These are phyloP conservation scores for Volucella inflata DNA, from an alignment of 2,888 invertebrate genomes.

Conservation along the genomic window DNA sequence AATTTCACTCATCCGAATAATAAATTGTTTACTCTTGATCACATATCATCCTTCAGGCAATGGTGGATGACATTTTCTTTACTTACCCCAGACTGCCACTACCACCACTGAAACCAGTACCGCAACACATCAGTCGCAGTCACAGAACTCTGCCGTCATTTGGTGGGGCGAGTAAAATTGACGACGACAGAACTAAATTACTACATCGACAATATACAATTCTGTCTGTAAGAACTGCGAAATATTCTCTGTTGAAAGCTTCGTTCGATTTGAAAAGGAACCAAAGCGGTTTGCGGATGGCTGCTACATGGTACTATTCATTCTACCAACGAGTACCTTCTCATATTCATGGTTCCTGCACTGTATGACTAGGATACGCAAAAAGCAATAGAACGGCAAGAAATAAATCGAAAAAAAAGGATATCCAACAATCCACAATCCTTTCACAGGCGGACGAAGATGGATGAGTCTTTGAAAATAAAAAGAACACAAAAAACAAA, in stretches of 20 bases:
- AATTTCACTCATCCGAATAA: slow-evolving; percentile 70
- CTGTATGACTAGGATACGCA: slow-evolving; percentile 49
- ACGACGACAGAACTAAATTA: slow-evolving; percentile 41
- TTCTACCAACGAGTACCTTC: too few relatives aligned
- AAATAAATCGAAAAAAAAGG: neutral
- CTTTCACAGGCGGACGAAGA: slow-evolving; percentile 39
- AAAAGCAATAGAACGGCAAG: neutral
- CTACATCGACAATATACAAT: slow-evolving; percentile 27
- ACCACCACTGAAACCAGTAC: neutral
- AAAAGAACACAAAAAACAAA: neutral
- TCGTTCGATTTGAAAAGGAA: slow-evolving; percentile 16
- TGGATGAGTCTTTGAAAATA: slow-evolving; percentile 45
- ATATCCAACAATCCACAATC: slow-evolving; percentile 19
- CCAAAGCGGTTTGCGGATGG: slow-evolving; percentile 6
- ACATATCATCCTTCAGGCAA: slow-evolving; percentile 68
- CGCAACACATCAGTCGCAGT: slow-evolving; percentile 20
- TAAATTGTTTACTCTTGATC: slow-evolving; percentile 68
- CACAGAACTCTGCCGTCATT: neutral
- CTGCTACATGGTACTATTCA: neutral
- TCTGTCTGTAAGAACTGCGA: slow-evolving; percentile 3
- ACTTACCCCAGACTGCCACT: slow-evolving; percentile 29
- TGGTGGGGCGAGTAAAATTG: neutral
- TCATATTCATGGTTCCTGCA: slow-evolving; percentile 9
- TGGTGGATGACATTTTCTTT: slow-evolving; percentile 60
- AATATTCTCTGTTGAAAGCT: slow-evolving; percentile 39